Base-by-base conservation (phyloP, 2,888 invertebrate species). In the Oscheius sp. region DNA sequence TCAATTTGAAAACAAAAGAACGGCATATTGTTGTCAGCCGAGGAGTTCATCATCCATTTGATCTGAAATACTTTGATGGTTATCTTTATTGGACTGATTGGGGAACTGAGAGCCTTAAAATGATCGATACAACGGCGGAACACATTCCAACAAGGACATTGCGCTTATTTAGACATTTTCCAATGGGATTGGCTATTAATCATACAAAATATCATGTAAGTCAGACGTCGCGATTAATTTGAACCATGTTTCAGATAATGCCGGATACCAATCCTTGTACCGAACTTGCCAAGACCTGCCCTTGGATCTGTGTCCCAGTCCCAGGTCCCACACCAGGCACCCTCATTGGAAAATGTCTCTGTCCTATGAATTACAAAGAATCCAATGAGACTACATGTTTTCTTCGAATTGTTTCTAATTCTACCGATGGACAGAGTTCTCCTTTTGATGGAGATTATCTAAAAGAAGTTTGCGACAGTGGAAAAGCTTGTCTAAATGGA, bases 31-130 rank as follows among this genome's bases (percentile, higher is more conserved):
- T 81, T 16, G 56, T 81, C 45, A 74, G 74, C 9, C 25, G 59
- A 25, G 78, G 81, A 27, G 82, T 82, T 7, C 63, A 76, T 46
- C 80, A 80, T 59, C 80, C 81, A 0, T 77, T 66, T 68, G 80
- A 79, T n/a, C 56, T 82, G 72, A 73, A 73, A 49, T 80, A 77
- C 71, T 84, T 82, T 77, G 77, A 82, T 45, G 77, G 80, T 45
- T 61, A 68, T 21, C 70, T 84, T 35, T 82, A 76, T 70, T 84
- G 82, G 81, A 75, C 81, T 21, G 84, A 84, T 35, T 76, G 74
- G 79, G 76, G 74, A 52, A 80, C 76, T 35, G 76, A 80, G 55
- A 68, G 76, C 2, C 66, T 83, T 49, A 80, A 81, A 27, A 75
- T 75, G 9, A 75, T 76, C 41, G 76, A 81, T 69, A 64, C 81